Conservation (phyloP, 2,113 vertebrate species). For the Arizona elegans region DNA sequence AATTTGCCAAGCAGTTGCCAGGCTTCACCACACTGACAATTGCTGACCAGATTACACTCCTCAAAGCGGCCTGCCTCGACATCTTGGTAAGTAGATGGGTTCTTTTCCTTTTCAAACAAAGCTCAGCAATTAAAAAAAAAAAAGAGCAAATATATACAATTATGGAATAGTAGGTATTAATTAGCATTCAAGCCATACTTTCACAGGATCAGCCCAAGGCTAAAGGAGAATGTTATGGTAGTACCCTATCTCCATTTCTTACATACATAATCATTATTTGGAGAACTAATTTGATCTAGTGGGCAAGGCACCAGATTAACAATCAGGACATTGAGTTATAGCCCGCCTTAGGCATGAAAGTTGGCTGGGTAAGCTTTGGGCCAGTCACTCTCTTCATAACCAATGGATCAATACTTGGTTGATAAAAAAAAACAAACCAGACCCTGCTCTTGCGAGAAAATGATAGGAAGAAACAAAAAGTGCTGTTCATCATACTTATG, state of each 20-base stretch:
- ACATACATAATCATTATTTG: background rate
- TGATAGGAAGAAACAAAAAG: background rate
- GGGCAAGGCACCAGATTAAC: background rate
- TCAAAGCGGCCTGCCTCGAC: slow-evolving; percentile 96
- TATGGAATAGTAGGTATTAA: background rate
- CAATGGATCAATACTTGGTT: background rate
- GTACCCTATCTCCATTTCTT: background rate
- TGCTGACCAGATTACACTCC: slow-evolving; percentile 97
- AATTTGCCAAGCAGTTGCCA: slow-evolving; percentile 97
- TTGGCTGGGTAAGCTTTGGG: background rate
- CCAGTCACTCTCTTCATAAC: background rate
- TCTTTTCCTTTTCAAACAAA: background rate
- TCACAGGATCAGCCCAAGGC: background rate
- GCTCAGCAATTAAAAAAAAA: background rate
- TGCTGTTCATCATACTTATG: background rate
- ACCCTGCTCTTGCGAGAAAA: background rate
- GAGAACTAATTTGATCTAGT: background rate
- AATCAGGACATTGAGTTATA: background rate
- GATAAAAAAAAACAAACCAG: background rate
- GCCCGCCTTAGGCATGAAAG: background rate
- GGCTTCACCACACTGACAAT: slow-evolving; percentile 97
- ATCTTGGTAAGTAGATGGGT: slow-evolving; percentile 82
- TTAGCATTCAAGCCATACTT: background rate
- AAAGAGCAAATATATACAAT: background rate
- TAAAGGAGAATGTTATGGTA: background rate